phyloP scores from a whole-genome alignment of 2,888 invertebrate genomes.

The Phalera bucephala region DNA sequence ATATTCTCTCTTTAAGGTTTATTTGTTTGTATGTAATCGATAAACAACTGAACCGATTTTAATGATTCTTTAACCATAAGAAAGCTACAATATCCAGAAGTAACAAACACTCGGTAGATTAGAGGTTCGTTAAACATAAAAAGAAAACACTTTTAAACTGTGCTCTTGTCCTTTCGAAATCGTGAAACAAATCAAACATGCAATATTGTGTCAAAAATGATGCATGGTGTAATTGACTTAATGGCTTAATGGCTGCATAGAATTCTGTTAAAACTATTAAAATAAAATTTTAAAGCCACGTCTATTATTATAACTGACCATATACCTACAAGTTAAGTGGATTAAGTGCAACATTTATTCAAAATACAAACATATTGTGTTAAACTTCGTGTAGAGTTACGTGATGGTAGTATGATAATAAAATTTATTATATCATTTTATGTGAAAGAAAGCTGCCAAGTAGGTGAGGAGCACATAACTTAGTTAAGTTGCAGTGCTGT shows the following conservation, averaged over 20 bases:
- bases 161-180: too few species aligned
- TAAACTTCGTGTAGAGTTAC: slow-evolving; percentile 29
- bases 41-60: too few species aligned
- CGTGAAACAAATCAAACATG: not conserved
- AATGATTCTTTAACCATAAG: too few species aligned
- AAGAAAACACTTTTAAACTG: too few species aligned
- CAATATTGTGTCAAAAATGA: not conserved
- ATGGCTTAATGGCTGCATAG: slow-evolving; percentile 23
- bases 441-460: slow-evolving; percentile 32
- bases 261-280: slow-evolving; percentile 15
- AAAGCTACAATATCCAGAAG: too few species aligned
- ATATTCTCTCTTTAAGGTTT: too few species aligned
- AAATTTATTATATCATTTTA: slow-evolving; percentile 32
- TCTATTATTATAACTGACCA: slow-evolving; percentile 12
- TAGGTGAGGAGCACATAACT: slow-evolving; percentile 1
- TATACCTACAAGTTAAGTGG: slow-evolving; percentile 13
- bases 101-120: too few species aligned
- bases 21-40: too few species aligned
- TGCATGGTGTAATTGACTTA: slow-evolving; percentile 9
- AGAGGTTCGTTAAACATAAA: too few species aligned
- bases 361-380: slow-evolving; percentile 21
- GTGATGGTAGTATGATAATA: slow-evolving; percentile 27
- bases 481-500: slow-evolving; percentile 6
- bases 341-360: slow-evolving; percentile 35
- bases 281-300: slow-evolving; percentile 14